These are phyloP conservation scores for Burhinus oedicnemus DNA, from an alignment of 2,113 vertebrate genomes.

Conservation along the genomic window DNA sequence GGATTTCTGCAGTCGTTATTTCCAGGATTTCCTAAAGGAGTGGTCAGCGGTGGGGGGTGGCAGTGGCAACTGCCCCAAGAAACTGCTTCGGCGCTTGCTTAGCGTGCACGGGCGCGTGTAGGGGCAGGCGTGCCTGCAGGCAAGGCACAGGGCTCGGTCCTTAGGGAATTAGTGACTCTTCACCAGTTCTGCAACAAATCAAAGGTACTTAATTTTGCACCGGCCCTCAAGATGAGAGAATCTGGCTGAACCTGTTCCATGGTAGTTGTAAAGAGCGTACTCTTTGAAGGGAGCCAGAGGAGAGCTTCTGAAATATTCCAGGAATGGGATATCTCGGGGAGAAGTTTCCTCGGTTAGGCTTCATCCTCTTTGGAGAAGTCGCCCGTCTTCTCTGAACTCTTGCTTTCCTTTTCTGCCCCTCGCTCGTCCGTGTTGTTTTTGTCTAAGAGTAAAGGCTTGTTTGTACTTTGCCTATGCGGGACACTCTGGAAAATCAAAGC, in stretches of 20 bases:
- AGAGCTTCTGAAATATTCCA: background rate
- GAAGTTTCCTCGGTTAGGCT: background rate
- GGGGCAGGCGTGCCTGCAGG: background rate
- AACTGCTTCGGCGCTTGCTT: background rate
- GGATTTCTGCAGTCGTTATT: background rate
- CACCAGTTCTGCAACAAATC: background rate
- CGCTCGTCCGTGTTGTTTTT: accelerated
- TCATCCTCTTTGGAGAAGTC: background rate
- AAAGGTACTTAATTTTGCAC: background rate
- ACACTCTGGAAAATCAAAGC: background rate
- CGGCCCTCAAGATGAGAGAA: background rate
- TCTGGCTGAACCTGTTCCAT: background rate
- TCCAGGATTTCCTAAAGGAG: background rate
- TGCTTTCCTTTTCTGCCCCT: background rate
- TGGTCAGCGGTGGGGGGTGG: background rate
- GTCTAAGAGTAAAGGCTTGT: background rate
- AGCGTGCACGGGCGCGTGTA: accelerated
- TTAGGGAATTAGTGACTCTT: background rate
- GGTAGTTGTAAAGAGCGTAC: background rate
- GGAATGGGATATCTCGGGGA: background rate
- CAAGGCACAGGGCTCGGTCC: background rate
- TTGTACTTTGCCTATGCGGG: background rate
- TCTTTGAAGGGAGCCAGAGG: background rate
- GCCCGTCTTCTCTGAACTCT: background rate
- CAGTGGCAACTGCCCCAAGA: background rate